Base-by-base conservation (phyloP, 2,797 vertebrate genomes). In the Phylloscopus collybita region DNA sequence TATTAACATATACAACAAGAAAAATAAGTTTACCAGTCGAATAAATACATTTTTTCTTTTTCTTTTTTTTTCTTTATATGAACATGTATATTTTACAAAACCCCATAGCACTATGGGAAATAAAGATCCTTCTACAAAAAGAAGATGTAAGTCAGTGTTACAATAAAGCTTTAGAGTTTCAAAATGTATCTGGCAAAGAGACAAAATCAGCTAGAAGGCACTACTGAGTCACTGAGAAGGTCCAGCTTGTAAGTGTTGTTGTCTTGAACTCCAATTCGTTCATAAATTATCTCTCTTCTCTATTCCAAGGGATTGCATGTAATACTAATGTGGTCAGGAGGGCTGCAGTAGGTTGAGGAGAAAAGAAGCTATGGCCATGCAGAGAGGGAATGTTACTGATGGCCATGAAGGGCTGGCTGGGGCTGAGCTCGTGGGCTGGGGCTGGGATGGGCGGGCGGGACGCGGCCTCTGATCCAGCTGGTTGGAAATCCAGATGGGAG, bases 31-130 rank as follows among this genome's bases (percentile, higher is more conserved):
- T 98, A 98, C 98, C 98, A 95, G 98, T 99, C 91, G 98, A 99
- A 99, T 99, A 99, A 99, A 99, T 99, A 99, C 98, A 98, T 98
- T 99, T 98, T 98, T 98, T 98, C 98, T 98, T 97, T 98, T 94
- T 76, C 67, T 53, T 86, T 94, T 85, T 92, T 79, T 91, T 91
- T 87, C 93, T 97, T 98, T 99, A 98, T 98, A 98, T 98, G 98
- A 98, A 99, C 98, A 99, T 97, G 97, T 98, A 98, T 98, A 99
- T 99, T 99, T 99, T 99, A 99, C 99, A 99, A 98, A 98, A 98
- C 98, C 98, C 98, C 98, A 98, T 98, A 98, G 98, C 98, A 98
- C 97, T 98, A 98, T 98, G 98, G 98, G 98, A 98, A 98, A 98
- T 98, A 98, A 97, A 98, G 97, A 98, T 98, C 98, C 98, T 98